Base-by-base conservation (phyloP, 2,888 invertebrate species). In the Volucella inanis region DNA sequence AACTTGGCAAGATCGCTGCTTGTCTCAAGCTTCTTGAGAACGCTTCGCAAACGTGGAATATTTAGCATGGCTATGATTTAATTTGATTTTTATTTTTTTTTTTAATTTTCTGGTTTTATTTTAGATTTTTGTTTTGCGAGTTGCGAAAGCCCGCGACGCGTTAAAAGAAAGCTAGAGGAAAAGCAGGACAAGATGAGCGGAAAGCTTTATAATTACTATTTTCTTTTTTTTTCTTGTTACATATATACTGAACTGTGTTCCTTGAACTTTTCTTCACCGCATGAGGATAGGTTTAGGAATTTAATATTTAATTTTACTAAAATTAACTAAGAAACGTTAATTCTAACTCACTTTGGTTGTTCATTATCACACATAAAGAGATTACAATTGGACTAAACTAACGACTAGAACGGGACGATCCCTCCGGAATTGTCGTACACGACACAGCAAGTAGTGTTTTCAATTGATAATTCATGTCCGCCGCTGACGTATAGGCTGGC, bases 1-100 rank as follows among this genome's bases (percentile, higher is more conserved):
- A 86, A 88, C 81, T 88, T 89, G 31, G 88, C 88, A 74, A 89
- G 87, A 87, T 89, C 89, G 55, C 87, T 88, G 62, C 85, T 88
- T 72, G 76, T 77, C 47, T 85, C 85, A n/a, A 85, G 68, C 72
- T 80, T 85, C 62, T 72, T 85, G 52, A 85, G 85, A 18, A 81
- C 85, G 64, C 72, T 76, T 77, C 81, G 76, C 22, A 85, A 81
- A 62, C 85, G 85, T 62, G 72, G 72, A 68, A 81, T 81, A 77
- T 59, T 74, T 14, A 81, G 39, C 85, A 85, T 79, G 61, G 61
- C 61, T 57, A 22, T n/a, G n/a, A 39, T 45, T 79, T 47, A 22
- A 39, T 45, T 79, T 41, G 39, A 2, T 49, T 18, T 62, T n/a
- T n/a, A n/a, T n/a, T n/a, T n/a, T n/a, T n/a, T n/a, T 43, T 62